Conservation (phyloP, 2,888 invertebrate species). For the Sminthurides aquaticus region DNA sequence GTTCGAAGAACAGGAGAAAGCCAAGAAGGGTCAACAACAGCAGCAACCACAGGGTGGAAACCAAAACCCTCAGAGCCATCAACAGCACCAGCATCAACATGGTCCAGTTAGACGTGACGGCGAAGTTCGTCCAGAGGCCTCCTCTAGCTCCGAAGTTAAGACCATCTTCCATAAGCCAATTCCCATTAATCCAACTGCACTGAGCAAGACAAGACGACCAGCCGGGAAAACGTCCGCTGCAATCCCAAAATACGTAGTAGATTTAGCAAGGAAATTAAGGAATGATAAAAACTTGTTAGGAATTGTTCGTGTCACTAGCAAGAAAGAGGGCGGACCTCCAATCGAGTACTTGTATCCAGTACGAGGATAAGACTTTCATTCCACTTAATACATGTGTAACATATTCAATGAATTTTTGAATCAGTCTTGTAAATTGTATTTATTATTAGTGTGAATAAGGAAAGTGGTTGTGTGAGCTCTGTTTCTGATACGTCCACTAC, state of each 20-base stretch:
- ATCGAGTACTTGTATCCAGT: constrained; percentile 38
- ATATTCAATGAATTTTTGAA: too few relatives aligned
- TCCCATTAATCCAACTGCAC: constrained; percentile 31
- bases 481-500: too few relatives aligned
- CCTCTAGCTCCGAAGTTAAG: constrained; percentile 10
- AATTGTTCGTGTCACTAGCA: constrained; percentile 34
- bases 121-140: not conserved
- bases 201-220: constrained; percentile 9
- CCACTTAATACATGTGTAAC: too few relatives aligned
- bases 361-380: constrained; percentile 25
- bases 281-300: constrained; percentile 35
- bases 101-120: not conserved
- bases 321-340: constrained; percentile 28
- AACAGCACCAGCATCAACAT: not conserved
- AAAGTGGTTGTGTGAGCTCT: too few relatives aligned
- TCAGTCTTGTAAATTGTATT: not conserved
- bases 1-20: constrained; percentile 29
- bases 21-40: constrained; percentile 11
- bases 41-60: constrained; percentile 6
- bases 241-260: constrained; percentile 35
- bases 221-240: constrained; percentile 8
- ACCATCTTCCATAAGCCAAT: constrained; percentile 31
- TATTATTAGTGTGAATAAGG: too few relatives aligned
- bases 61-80: constrained; percentile 5
- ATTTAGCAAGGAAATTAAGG: constrained; percentile 36